Base-by-base conservation (phyloP, 2,797 vertebrate species). In the Takifugu rubripes region DNA sequence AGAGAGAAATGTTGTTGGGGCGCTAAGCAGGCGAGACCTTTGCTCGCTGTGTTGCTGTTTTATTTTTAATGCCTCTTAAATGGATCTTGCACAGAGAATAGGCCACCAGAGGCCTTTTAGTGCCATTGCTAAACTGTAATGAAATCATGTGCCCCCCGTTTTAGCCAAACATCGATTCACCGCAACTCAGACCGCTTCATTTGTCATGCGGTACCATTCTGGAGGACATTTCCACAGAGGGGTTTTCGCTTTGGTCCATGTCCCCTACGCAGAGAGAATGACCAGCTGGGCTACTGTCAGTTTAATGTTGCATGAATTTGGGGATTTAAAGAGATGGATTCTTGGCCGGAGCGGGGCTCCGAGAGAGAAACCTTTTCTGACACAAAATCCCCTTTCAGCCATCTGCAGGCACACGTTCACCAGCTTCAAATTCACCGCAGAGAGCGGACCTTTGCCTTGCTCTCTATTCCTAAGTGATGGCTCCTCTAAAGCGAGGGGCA, bases 291-390 rank as follows among this genome's bases (percentile, higher is more conserved):
- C 51, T 61, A 47, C 68, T 74, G 70, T 65, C 71, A 76, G 62
- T 85, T 84, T 66, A 85, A 80, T 79, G 77, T 71, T 75, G 69
- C 74, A 79, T 82, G 75, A 74, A 79, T 75, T 59, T 60, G 55
- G 56, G 45, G 66, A 5, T 64, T 21, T 70, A 57, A 57, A 15
- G 59, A 70, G 72, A 77, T 78, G 66, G 71, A 68, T 42, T 47
- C 61, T 52, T 44, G 54, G 42, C 52, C 65, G 56, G 60, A 77
- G 56, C 72, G 55, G 58, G 21, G 45, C 48, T 59, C 26, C 16
- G 54, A 68, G 42, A 31, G 60, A 70, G 63, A 62, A 70, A 68
- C 26, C 17, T 27, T 56, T 70, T 70, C 57, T 74, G 74, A 79
- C 75, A 78, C 72, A 70, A 64, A 42, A 16, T 48, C 27, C 52